Evolutionary conservation across 2,888 invertebrate genomes (phyloP).

Genomic region (Himalopsyche japonica): DNA sequence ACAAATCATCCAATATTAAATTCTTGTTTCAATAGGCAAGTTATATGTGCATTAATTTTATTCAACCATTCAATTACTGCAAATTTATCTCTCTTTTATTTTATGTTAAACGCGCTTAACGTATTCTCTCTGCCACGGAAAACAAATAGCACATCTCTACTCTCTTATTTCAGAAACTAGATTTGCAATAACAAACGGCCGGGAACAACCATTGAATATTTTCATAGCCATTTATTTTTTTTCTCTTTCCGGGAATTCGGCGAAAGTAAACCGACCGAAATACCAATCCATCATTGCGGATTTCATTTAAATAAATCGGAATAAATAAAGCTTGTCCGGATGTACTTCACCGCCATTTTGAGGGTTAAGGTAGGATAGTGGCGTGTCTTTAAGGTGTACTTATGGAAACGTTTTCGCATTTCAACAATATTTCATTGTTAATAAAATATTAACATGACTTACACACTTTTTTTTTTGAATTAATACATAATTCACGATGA

Average conservation of each 20-base stretch:
- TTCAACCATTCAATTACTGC: background rate
- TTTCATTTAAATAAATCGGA: constrained; percentile 18
- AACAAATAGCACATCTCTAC: background rate
- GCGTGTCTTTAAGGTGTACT: background rate
- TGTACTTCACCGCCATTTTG: background rate
- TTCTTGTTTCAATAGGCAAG: background rate
- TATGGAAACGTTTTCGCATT: no score
- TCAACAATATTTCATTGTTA: no score
- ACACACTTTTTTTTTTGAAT: no score
- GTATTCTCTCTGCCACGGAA: background rate
- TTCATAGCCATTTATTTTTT: background rate
- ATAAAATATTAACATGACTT: no score
- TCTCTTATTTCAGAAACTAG: background rate
- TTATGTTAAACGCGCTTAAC: background rate
- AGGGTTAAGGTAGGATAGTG: background rate
- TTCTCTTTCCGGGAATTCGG: background rate
- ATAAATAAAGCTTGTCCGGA: constrained; percentile 4
- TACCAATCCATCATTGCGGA: background rate
- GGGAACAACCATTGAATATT: background rate
- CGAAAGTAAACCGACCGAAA: constrained; percentile 5
- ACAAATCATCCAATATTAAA: background rate
- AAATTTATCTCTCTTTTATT: background rate
- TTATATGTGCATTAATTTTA: background rate
- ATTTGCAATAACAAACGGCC: background rate
- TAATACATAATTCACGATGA: no score